Conservation (phyloP, 2,888 invertebrate species). For the Rugalucina vietnamica region DNA sequence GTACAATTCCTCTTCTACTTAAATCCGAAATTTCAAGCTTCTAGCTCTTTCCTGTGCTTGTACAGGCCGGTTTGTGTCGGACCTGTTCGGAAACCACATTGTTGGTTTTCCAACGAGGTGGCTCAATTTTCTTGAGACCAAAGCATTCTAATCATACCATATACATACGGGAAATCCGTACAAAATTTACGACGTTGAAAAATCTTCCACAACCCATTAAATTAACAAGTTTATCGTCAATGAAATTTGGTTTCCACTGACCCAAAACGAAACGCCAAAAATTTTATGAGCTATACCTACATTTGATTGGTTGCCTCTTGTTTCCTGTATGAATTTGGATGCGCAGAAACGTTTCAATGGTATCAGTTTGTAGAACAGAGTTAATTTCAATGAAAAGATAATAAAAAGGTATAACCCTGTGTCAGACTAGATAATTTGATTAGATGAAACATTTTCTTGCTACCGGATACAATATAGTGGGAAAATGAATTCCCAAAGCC, state of each 20-base stretch:
- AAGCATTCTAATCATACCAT: neutral
- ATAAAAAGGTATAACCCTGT: constrained; percentile 44
- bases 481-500: too few relatives aligned
- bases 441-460: constrained; percentile 40
- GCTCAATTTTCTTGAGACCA: too few relatives aligned
- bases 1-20: too few relatives aligned
- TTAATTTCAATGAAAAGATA: constrained; percentile 39
- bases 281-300: constrained; percentile 41
- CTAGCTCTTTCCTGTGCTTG: too few relatives aligned
- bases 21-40: too few relatives aligned
- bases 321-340: constrained; percentile 38
- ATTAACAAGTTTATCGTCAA: constrained; percentile 55
- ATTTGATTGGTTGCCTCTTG: constrained; percentile 46
- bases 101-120: too few relatives aligned
- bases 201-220: constrained; percentile 59
- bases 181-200: constrained; percentile 37
- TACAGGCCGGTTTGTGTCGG: too few relatives aligned
- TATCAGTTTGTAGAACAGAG: constrained; percentile 3
- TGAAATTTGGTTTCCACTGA: constrained; percentile 56
- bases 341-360: constrained; percentile 13
- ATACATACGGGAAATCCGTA: neutral
- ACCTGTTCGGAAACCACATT: too few relatives aligned
- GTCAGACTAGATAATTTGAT: constrained; percentile 54
- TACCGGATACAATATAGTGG: constrained; percentile 34
- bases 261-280: constrained; percentile 43